These are phyloP conservation scores for Etheostoma spectabile DNA, from an alignment of 2,113 vertebrate genomes.

Conservation along the genomic window DNA sequence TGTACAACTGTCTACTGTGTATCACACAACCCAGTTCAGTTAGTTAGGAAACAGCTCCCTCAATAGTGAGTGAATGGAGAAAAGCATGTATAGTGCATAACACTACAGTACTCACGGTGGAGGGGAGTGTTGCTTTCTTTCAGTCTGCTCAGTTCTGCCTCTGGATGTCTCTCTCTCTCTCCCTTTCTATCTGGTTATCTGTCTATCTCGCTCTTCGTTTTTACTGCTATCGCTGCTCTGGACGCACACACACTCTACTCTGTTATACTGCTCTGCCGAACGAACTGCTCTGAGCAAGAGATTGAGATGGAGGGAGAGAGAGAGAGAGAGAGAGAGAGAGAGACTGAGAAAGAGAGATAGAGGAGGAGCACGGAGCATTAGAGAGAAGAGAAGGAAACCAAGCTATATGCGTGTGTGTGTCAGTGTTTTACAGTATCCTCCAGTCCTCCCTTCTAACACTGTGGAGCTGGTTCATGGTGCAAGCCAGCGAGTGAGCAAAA, in stretches of 20 bases:
- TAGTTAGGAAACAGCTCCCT: slow-evolving; percentile 32
- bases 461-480: slow-evolving; percentile 41
- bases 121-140: slow-evolving; percentile 48
- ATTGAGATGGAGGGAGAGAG: slow-evolving; percentile 42
- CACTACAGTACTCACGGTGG: slow-evolving; percentile 65
- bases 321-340: slow-evolving; percentile 51
- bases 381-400: slow-evolving; percentile 52
- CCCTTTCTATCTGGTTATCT: slow-evolving; percentile 49
- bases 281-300: slow-evolving; percentile 59
- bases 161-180: slow-evolving; percentile 46
- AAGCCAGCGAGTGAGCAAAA: slow-evolving; percentile 15
- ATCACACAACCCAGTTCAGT: slow-evolving; percentile 21
- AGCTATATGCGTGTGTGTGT: slow-evolving; percentile 16
- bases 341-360: slow-evolving; percentile 35
- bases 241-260: slow-evolving; percentile 56
- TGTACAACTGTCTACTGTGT: slow-evolving; percentile 21
- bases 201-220: slow-evolving; percentile 23
- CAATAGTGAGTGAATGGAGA: slow-evolving; percentile 28
- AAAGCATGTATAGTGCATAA: slow-evolving; percentile 24
- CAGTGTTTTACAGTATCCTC: slow-evolving; percentile 7
- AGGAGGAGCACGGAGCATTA: slow-evolving; percentile 39
- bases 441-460: too few species aligned
- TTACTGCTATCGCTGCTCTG: slow-evolving; percentile 63
- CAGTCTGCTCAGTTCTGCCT: slow-evolving; percentile 56
- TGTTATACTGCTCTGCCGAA: slow-evolving; percentile 57